Conservation (phyloP, 2,888 invertebrate genomes). For the Drosophila pseudotalamancana region DNA sequence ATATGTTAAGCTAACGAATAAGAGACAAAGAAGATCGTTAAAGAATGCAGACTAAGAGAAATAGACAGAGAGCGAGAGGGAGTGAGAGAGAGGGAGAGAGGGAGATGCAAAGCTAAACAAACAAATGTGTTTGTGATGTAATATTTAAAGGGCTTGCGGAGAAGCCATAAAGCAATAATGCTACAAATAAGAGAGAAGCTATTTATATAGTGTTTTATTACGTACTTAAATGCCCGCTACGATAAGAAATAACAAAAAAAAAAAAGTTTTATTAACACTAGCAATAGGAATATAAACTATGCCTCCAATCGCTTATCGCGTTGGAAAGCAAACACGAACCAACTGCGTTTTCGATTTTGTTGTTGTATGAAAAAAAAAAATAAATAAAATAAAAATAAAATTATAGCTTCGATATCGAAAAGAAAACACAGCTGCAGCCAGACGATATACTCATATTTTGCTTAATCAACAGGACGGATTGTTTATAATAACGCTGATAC, state of each 20-base stretch:
- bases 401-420: neutral
- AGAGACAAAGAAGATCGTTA: neutral
- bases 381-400: too few species aligned
- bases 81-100: too few species aligned
- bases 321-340: neutral
- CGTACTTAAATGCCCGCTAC: neutral
- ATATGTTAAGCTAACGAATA: neutral
- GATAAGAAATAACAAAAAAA: neutral
- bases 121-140: too few species aligned
- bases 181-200: too few species aligned
- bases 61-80: too few species aligned
- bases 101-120: too few species aligned
- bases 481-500: conserved; percentile 90
- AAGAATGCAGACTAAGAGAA: too few species aligned
- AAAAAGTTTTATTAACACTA: too few species aligned
- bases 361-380: too few species aligned
- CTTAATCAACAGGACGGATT: conserved; percentile 86
- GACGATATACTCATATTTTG: neutral
- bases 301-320: conserved; percentile 1
- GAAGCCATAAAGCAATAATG: too few species aligned
- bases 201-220: neutral
- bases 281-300: too few species aligned
- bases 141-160: too few species aligned
- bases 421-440: conserved; percentile 6
- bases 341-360: neutral